Percentiles rank a stretch among this genome's conserved stretches.
phyloP scores from a whole-genome alignment of 2,797 vertebrate species.

The Varecia variegata region DNA sequence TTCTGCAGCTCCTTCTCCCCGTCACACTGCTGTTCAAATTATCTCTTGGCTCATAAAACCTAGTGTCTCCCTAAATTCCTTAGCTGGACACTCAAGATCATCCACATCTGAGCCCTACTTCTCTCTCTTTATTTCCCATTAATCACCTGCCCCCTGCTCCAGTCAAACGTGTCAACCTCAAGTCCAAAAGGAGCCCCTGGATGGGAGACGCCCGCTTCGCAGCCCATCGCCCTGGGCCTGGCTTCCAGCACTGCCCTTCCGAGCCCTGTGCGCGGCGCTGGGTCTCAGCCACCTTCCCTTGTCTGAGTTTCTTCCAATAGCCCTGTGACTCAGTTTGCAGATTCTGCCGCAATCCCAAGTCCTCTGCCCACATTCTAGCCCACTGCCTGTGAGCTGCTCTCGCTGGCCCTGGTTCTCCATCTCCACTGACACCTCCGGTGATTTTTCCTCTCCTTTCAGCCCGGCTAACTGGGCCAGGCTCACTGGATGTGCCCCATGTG shows the following conservation, averaged over 20 bases:
- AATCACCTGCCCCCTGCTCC: neutral
- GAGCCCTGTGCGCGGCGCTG: neutral
- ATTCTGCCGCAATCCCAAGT: neutral
- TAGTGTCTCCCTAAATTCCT: neutral
- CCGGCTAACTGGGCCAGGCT: neutral
- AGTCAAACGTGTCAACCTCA: neutral
- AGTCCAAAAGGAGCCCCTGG: too few species aligned
- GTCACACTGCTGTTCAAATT: neutral
- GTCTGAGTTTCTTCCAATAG: neutral
- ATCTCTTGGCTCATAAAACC: neutral
- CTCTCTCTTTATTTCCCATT: neutral
- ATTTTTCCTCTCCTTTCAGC: neutral
- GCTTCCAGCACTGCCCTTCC: neutral
- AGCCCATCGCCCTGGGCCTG: too few species aligned
- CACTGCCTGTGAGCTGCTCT: neutral
- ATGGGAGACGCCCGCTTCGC: neutral
- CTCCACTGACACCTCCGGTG: neutral
- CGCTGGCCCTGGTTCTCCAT: neutral
- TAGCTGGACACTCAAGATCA: neutral
- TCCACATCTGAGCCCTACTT: neutral
- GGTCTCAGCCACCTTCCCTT: neutral
- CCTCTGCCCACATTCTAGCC: neutral
- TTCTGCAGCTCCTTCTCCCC: neutral
- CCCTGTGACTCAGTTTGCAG: neutral
- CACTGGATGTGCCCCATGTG: neutral